These are phyloP conservation scores for Mythimna vitellina DNA, from an alignment of 2,888 invertebrate species.

Conservation along the genomic window DNA sequence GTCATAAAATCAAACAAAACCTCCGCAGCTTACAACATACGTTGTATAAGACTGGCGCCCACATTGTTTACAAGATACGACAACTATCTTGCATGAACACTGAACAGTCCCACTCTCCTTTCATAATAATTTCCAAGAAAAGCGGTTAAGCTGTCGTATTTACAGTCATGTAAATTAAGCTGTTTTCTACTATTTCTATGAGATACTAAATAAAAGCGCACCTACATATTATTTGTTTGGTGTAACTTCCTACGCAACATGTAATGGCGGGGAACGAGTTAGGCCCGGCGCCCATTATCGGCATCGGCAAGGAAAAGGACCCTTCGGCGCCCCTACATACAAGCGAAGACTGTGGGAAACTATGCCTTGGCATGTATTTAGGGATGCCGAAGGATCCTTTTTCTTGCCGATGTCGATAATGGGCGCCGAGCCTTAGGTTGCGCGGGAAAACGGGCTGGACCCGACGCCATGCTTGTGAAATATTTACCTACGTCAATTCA, in stretches of 20 bases:
- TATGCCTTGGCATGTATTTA: too few species aligned
- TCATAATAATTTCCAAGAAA: conserved; percentile 49
- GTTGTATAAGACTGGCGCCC: conserved; percentile 24
- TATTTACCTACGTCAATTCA: conserved; percentile 21
- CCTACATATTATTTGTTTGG: conserved; percentile 37
- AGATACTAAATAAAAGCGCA: conserved; percentile 45
- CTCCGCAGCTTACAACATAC: conserved; percentile 11
- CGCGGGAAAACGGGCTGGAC: conserved; percentile 50
- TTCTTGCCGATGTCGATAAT: too few species aligned
- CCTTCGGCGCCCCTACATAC: too few species aligned
- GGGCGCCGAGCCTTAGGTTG: background rate
- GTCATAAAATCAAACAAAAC: conserved; percentile 13
- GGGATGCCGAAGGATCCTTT: too few species aligned
- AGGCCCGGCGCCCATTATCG: background rate
- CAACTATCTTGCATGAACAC: conserved; percentile 23
- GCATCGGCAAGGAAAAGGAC: too few species aligned
- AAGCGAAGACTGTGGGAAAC: too few species aligned
- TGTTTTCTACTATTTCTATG: conserved; percentile 39
- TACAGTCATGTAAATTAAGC: conserved; percentile 44
- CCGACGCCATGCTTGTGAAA: conserved; percentile 53
- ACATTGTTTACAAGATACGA: conserved; percentile 33
- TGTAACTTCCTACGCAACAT: conserved; percentile 54
- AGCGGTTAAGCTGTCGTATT: conserved; percentile 22
- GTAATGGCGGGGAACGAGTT: conserved; percentile 40
- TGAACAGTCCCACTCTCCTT: conserved; percentile 17